Evolutionary conservation across 2,113 vertebrate genomes (phyloP).

Genomic region (Poecile atricapillus): DNA sequence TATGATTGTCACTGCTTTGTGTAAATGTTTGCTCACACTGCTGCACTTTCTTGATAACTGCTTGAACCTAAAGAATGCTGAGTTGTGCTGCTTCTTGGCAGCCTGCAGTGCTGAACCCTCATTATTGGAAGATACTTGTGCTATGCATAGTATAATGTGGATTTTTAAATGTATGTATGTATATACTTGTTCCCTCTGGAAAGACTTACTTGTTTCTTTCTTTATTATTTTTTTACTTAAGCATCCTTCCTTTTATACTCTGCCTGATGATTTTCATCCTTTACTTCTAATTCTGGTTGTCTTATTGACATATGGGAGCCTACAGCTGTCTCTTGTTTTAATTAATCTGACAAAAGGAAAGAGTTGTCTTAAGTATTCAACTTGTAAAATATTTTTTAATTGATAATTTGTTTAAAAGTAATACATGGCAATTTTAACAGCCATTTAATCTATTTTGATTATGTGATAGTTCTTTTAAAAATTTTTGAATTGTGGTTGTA

Average conservation of each 20-base stretch:
- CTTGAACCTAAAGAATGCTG: not conserved
- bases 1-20: not conserved
- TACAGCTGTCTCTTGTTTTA: not conserved
- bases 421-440: not conserved
- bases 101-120: not conserved
- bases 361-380: not conserved
- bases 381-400: not conserved
- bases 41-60: not conserved
- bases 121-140: not conserved
- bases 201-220: not conserved
- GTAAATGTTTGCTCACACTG: slow-evolving; percentile 1
- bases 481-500: not conserved
- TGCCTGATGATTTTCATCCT: not conserved
- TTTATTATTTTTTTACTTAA: not conserved
- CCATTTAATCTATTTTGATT: not conserved
- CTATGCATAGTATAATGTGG: not conserved
- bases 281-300: not conserved
- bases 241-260: not conserved
- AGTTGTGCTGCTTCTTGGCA: not conserved
- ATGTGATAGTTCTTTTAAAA: not conserved
- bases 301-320: not conserved
- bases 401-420: not conserved
- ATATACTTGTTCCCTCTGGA: not conserved
- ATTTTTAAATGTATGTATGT: not conserved
- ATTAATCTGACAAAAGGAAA: not conserved